Base-by-base conservation (phyloP, 2,888 invertebrate genomes). In the Platerodrilus igneus region DNA sequence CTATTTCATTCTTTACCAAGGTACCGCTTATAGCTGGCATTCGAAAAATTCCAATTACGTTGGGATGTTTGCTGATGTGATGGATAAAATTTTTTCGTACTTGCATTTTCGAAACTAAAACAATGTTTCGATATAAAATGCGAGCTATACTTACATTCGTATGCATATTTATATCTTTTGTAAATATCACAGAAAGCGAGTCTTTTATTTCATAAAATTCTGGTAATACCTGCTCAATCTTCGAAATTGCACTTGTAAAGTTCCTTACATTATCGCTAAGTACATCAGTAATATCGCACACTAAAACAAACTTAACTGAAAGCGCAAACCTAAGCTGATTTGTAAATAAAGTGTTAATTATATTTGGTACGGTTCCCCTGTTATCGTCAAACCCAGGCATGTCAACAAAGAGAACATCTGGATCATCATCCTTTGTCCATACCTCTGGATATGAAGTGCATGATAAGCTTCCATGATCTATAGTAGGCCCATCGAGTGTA, bases 331-430 rank as follows among this genome's bases (percentile, higher is more conserved):
- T 20, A 1, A 41, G 14, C 14, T 41, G 36, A 26, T 41, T 41
- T 4, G 36, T 23, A 6, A 36, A 41, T 7, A 37, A 9, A 17
- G 17, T 27, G 20, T 36, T 36, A 16, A 31, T 26, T 5, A 41
- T 30, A 31, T 41, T 26, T 6, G 18, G 27, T 4, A 22, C 13
- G 2, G 17, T 10, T 4, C 41, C 36, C 10, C 41, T 25, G 15
- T 41, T 41, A n/a, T 41, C 41, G 3, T 37, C 41, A 15, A 41
- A 36, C 13, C 41, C 41, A 1, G 41, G 41, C 7, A 27, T 6
- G 26, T 41, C 41, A 3, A 41, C 22, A 8, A 36, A 10, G 4
- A 36, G n/a, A n/a, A 21, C 16, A 9, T 35, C 20, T 1, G 6
- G 2, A 18, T 32, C 15, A 11, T 16, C 19, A 3, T 3, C 9